These are phyloP conservation scores for Carterocephalus palaemon DNA, from an alignment of 2,888 invertebrate genomes.

Conservation along the genomic window DNA sequence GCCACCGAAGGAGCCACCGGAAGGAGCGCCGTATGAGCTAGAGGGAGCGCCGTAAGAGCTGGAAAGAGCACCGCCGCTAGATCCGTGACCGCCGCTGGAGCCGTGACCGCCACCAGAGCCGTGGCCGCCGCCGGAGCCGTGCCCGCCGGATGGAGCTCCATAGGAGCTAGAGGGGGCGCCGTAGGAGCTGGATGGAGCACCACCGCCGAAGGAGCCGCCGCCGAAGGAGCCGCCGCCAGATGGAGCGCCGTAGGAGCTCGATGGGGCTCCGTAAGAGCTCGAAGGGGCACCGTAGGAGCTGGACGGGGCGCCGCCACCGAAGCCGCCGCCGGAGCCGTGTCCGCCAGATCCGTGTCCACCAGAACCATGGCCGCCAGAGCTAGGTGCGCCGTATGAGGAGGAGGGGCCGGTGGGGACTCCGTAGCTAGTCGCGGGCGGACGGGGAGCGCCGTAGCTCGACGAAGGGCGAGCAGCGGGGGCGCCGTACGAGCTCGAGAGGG, in stretches of 20 bases:
- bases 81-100: slow-evolving; percentile 46
- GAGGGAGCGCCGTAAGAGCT: slow-evolving; percentile 66
- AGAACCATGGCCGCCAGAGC: not conserved
- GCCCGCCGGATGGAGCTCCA: slow-evolving; percentile 64
- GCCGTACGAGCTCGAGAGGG: slow-evolving; percentile 53
- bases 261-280: too few relatives aligned
- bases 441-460: slow-evolving; percentile 48
- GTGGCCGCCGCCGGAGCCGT: too few relatives aligned
- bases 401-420: slow-evolving; percentile 60
- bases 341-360: not conserved
- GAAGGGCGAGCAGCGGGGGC: slow-evolving; percentile 39
- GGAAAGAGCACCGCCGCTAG: slow-evolving; percentile 73
- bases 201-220: too few relatives aligned
- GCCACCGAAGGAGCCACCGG: slow-evolving; percentile 76
- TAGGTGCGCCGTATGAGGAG: slow-evolving; percentile 55
- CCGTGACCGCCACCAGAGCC: slow-evolving; percentile 73
- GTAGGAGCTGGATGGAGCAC: too few relatives aligned
- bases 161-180: slow-evolving; percentile 51
- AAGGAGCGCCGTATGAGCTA: slow-evolving; percentile 46
- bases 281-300: slow-evolving; percentile 46
- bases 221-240: too few relatives aligned
- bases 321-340: slow-evolving; percentile 3
- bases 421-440: slow-evolving; percentile 40
- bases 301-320: slow-evolving; percentile 41
- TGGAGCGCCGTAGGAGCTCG: too few relatives aligned